Evolutionary conservation across 92 coral and sea anemone genomes (phyloP), one percentile per base, ranked within the genome.

Genomic region (Bergia sp.): DNA sequence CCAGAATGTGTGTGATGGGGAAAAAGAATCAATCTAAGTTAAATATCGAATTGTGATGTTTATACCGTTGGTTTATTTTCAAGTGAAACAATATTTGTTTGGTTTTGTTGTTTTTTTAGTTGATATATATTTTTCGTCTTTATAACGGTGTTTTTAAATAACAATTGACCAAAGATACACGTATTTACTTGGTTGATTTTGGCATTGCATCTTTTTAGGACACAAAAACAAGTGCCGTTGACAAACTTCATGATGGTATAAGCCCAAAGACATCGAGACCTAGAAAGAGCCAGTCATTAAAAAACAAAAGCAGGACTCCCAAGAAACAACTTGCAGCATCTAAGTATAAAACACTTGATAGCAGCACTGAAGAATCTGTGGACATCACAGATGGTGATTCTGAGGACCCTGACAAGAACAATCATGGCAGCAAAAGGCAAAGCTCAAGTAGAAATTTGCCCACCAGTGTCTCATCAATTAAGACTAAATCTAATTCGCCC

Each of bases 201-300:
- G 29, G 29, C 69, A 18, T 61, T 61, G 69, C 69, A 61, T 61
- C 5, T 61, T 61, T 20, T 61, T 61, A 61, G 69, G 69, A 61
- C 20, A 61, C 29, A 61, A 3, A 21, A 61, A 5, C 18, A 15
- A 2, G 2, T 61, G 69, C 69, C 29, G 20, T 61, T 23, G 69
- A 61, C n/a, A 61, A 61, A 7, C 69, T 21, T 61, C 69, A 61
- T 61, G 76, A 81, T 43, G 77, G 71, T 13, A 47, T 4, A 29
- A 84, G 79, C n/a, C 87, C 87, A 84, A 71, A 73, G 43, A 45
- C 61, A 50, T 36, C 71, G 72, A 82, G 39, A 55, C 71, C 81
- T 37, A 55, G 37, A 6, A 49, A 50, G 82, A 79, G 44, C 64
- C 49, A 41, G 67, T 21, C 72, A 39, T 40, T 40, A 41, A 42